Evolutionary conservation across 1,140 invertebrate species (phyloP).

Genomic region (Odontomachus brunneus): DNA sequence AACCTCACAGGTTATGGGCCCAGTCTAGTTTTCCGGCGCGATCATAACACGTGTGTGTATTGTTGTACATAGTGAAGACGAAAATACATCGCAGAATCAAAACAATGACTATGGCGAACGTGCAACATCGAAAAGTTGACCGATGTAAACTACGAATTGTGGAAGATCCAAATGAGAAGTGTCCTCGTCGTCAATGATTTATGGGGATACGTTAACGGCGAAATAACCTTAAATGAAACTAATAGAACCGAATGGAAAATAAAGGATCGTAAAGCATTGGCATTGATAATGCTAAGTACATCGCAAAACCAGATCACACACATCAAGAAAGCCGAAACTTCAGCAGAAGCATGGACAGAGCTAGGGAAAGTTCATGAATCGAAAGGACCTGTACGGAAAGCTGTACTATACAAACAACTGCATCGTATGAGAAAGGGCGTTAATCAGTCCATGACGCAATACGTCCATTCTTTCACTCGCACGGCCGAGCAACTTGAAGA

Average conservation of each 20-base stretch:
- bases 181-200: not conserved
- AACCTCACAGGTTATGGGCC: no score
- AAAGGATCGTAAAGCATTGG: conserved; percentile 11
- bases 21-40: no score
- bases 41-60: no score
- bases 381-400: not conserved
- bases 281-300: conserved; percentile 4
- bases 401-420: not conserved
- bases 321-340: conserved; percentile 1
- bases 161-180: conserved; percentile 19
- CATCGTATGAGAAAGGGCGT: not conserved
- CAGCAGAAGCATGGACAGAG: not conserved
- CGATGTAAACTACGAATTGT: conserved; percentile 1
- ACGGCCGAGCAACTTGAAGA: conserved; percentile 2
- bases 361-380: not conserved
- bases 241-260: no score
- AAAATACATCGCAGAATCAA: no score
- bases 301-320: not conserved
- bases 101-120: no score
- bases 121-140: not conserved
- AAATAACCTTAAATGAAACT: no score
- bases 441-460: not conserved
- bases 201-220: not conserved
- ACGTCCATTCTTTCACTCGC: conserved; percentile 11
- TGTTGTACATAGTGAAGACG: no score